Evolutionary conservation across 2,888 invertebrate genomes (phyloP), one percentile per base, ranked within the genome.

Genomic region (Cryptus viduatorius): DNA sequence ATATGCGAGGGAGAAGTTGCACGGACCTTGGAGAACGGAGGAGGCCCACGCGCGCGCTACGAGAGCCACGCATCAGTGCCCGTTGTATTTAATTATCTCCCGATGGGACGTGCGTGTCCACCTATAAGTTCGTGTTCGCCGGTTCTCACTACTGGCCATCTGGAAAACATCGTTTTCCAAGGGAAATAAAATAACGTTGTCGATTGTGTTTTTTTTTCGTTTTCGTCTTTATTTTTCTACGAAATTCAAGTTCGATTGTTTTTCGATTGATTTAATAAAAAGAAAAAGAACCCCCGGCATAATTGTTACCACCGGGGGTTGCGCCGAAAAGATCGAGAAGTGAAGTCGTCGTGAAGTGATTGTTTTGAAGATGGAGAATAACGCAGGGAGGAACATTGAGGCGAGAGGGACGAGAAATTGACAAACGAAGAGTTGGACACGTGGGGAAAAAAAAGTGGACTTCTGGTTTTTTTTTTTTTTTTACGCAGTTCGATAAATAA

Each of bases 31-130:
- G 73, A 64, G 73, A 75, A 75, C 24, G 31, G 29, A 73, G 73
- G 46, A 64, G 64, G 73, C 61, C 73, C 73, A 64, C 73, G 83
- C 85, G 46, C 56, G 80, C 84, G 88, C 83, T 85, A 85, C 85
- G 84, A 85, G 85, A 78, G 73, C 78, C 78, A 81, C 81, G 77
- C 81, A 81, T 84, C 82, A 79, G 81, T 84, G 79, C 72, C 68
- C 80, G 76, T 79, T 72, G 85, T 83, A 77, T 85, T 85, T 79
- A 79, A 82, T 86, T 84, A 75, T 86, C 79, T 89, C 84, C 88
- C 89, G 91, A 92, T 92, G 92, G 90, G 90, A 92, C 90, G 91
- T 90, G 90, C 89, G 88, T 89, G 89, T 89, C 87, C 89, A 86
- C 87, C 89, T 87, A 61, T 61, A 88, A 89, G 89, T 88, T 90